A percentile compares a stretch with the other conserved stretches of the same genome.
Conservation (phyloP, 2,888 invertebrate species). For the Cephus rjabovi region DNA sequence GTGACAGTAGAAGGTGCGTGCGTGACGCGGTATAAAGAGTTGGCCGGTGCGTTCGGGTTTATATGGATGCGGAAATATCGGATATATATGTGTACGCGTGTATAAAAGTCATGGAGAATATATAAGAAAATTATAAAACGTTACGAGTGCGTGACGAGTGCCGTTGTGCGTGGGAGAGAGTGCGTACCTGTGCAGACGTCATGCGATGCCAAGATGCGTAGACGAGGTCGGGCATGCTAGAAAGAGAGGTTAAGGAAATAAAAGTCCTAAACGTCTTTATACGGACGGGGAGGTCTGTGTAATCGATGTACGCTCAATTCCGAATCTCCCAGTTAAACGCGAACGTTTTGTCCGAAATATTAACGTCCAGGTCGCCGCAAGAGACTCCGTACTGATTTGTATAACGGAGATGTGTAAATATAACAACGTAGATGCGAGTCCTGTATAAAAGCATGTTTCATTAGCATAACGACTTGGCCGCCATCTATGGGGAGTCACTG, state of each 20-base stretch:
- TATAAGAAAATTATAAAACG: neutral
- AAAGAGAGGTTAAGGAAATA: no score
- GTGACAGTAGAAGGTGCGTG: neutral
- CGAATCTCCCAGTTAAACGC: neutral
- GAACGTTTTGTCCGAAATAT: neutral
- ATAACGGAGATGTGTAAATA: neutral
- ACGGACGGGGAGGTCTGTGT: neutral
- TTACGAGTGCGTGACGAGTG: neutral
- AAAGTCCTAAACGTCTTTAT: neutral
- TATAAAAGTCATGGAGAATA: neutral
- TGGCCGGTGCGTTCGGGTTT: neutral
- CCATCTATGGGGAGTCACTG: neutral
- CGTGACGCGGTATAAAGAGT: neutral
- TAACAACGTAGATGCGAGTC: neutral
- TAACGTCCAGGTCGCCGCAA: neutral
- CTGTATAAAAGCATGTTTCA: neutral
- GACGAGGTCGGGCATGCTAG: neutral
- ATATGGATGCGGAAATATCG: neutral
- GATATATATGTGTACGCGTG: neutral
- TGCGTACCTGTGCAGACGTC: neutral
- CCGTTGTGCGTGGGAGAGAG: neutral
- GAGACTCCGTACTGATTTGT: neutral
- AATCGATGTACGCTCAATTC: neutral
- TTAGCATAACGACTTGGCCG: neutral
- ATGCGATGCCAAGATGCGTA: neutral